Base-by-base conservation (phyloP, 2,113 vertebrate species). In the Oenanthe oenanthe region DNA sequence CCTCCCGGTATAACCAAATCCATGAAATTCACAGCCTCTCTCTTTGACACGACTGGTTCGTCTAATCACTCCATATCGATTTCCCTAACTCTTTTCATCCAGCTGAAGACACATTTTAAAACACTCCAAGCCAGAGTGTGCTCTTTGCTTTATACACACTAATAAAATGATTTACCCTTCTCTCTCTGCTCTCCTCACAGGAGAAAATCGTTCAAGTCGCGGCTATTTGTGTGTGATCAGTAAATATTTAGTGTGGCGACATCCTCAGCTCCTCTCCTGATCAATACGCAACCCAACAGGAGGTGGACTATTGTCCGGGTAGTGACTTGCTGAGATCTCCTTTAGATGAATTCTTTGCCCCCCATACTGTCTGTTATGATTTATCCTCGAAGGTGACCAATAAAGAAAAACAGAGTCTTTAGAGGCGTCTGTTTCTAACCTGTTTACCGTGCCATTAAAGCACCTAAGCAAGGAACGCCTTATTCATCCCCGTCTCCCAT, bases 191-290 rank as follows among this genome's bases (percentile, higher is more conserved):
- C 97, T 97, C 96, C 93, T 98, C 97, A 97, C 98, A 97, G 97
- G 98, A 98, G 98, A 98, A 98, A 98, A 99, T 99, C 98, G 98
- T 99, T 99, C 98, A 95, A 98, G 97, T 98, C 97, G 98, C 97
- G 96, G 98, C 98, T 98, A 98, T 99, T 98, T 98, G 98, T 98
- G 98, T 99, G 98, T 98, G 98, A 99, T 99, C 98, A 98, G 99
- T 99, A 99, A 99, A 99, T 99, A 99, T 99, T 99, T 99, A 99
- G 99, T 98, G 98, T 98, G 98, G 98, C 98, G 98, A 99, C 98
- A 98, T 99, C 98, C 98, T 98, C 98, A 97, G 97, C 99, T 98
- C 97, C 98, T 97, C 98, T 98, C 96, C 97, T 98, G 98, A 99
- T 99, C 99, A 98, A 99, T 99, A 97, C 96, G 68, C 97, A 97